phyloP scores from a whole-genome alignment of 2,797 vertebrate genomes.

The Sus cebifrons region DNA sequence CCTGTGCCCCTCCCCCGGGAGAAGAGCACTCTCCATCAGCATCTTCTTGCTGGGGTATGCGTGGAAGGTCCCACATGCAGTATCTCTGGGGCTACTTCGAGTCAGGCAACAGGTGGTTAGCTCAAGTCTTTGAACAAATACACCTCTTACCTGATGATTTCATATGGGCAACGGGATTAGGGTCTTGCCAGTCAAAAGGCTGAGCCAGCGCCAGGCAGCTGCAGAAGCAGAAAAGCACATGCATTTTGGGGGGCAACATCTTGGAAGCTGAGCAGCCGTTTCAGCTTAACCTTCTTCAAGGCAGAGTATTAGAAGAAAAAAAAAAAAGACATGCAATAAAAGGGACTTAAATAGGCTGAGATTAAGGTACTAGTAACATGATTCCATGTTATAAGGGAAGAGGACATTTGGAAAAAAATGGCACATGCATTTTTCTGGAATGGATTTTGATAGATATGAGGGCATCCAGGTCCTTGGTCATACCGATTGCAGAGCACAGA shows the following conservation, averaged over 20 bases:
- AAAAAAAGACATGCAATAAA: slow-evolving; percentile 5
- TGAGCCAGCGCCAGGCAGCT: slow-evolving; percentile 44
- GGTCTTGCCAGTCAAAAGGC: slow-evolving; percentile 69
- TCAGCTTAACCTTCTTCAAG: slow-evolving; percentile 63
- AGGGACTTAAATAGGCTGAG: not conserved
- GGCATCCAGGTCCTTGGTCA: not conserved
- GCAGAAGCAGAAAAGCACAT: slow-evolving; percentile 71
- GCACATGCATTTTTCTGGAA: not conserved
- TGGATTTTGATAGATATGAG: not conserved
- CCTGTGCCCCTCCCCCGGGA: not conserved
- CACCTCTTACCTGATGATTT: slow-evolving; percentile 79
- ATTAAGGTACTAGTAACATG: not conserved
- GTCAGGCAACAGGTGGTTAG: not conserved
- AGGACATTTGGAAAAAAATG: not conserved
- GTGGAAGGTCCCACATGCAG: not conserved
- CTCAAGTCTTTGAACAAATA: not conserved
- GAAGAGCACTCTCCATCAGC: not conserved
- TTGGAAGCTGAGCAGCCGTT: not conserved
- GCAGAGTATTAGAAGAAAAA: slow-evolving; percentile 13
- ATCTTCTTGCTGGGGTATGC: not conserved
- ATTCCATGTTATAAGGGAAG: not conserved
- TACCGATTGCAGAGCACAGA: not conserved
- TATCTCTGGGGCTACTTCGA: not conserved
- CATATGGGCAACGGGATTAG: not conserved
- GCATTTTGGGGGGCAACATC: slow-evolving; percentile 73